Evolutionary conservation across 2,888 invertebrate species (phyloP), one percentile per base, ranked within the genome.

Genomic region (Hirtodrosophila histrioides): DNA sequence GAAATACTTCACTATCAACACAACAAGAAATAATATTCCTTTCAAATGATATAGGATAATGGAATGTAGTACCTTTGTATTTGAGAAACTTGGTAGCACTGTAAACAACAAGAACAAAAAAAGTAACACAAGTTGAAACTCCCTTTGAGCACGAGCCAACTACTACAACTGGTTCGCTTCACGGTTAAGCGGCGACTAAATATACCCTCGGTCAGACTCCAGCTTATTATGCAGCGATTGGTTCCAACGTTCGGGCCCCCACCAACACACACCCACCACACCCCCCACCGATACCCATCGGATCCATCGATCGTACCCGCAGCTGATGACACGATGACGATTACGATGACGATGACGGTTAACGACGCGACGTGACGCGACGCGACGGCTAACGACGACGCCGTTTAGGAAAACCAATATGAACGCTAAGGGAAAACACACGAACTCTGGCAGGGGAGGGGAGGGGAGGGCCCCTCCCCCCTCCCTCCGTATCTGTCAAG

Each of bases 201-300:
- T 86, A 58, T 76, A 74, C 66, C 65, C 55, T n/a, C 78, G 48
- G 64, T 49, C 82, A 73, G 83, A 78, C 79, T 82, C 83, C 85
- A 75, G 69, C 67, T 79, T 82, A 77, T 85, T 71, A 82, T 64
- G 78, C 62, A 39, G 23, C 29, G 41, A 17, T 27, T 27, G 27
- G 6, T 27, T 27, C 27, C 27, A 3, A 27, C 27, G 54, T 37
- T 62, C 31, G 31, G 31, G 7, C 3, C 2, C 3, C 27, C n/a
- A n/a, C n/a, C n/a, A n/a, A n/a, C n/a, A n/a, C n/a, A n/a, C n/a
- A n/a, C n/a, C n/a, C n/a, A n/a, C n/a, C n/a, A n/a, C n/a, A n/a
- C n/a, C 27, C 27, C 5, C 6, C 27, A 17, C 17, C 17, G 17
- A 27, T 2, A 27, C 27, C 27, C 27, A 41, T 36, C 55, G 55